A percentile compares a stretch with the other conserved stretches of the same genome.
Evolutionary conservation across 2,888 invertebrate genomes (phyloP).

Genomic region (Chalcis sispes): DNA sequence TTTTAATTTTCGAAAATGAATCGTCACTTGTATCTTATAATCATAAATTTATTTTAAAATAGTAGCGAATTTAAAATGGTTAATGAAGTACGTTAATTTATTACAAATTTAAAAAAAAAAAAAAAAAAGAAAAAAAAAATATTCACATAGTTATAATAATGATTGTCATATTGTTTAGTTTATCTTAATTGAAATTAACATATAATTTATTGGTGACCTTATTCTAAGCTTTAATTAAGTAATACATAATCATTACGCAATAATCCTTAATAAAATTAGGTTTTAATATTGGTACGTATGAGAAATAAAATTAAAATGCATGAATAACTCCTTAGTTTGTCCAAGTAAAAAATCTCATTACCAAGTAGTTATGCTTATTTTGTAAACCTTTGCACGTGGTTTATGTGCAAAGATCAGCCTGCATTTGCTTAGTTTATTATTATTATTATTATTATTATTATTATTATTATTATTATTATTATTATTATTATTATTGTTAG

Average conservation of each 20-base stretch:
- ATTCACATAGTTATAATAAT: no score
- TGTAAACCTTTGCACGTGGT: constrained; percentile 22
- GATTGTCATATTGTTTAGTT: no score
- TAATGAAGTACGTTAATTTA: neutral
- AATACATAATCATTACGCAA: no score
- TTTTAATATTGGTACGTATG: constrained; percentile 14
- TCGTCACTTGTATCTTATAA: neutral
- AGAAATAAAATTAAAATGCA: constrained; percentile 25
- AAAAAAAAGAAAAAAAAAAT: no score
- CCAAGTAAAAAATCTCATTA: constrained; percentile 20
- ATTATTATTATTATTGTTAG: no score
- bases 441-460: no score
- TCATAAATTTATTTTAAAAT: neutral
- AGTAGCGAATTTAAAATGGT: neutral
- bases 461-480: no score
- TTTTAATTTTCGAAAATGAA: no score
- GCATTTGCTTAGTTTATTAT: constrained; percentile 33
- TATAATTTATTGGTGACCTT: no score
- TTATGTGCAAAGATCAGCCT: constrained; percentile 27
- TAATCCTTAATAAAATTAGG: no score
- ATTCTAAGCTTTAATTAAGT: no score
- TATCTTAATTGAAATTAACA: no score
- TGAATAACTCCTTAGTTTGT: constrained; percentile 22
- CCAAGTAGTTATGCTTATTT: constrained; percentile 14
- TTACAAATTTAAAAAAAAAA: neutral